Base-by-base conservation (phyloP, 1,140 invertebrate species). In the Diuraphis noxia region DNA sequence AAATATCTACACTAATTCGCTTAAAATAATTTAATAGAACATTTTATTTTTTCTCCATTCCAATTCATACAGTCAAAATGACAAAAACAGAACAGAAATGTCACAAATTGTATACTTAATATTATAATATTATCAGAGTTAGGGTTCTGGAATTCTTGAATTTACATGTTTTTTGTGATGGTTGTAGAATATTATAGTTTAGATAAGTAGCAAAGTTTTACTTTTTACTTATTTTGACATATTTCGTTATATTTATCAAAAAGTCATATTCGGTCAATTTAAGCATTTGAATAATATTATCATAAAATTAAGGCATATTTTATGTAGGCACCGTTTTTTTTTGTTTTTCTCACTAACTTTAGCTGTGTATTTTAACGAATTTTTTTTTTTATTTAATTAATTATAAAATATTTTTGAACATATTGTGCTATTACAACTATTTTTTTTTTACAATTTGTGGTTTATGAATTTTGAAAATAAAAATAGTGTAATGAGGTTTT, bases 1-100 rank as follows among this genome's bases (percentile, higher is more conserved):
- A n/a, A 0, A n/a, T 17, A n/a, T n/a, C n/a, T n/a, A 1, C 30
- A 17, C 0, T n/a, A n/a, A n/a, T 5, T 63, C n/a, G 13, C 4
- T n/a, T 63, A 13, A n/a, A 63, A 63, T 52, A 52, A 63, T 13
- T 5, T 63, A 17, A 63, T 17, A 17, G 30, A 63, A n/a, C 30
- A n/a, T 63, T 63, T 63, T 6, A 63, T 63, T n/a, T 63, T 63
- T 63, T 5, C 0, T 13, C 4, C 3, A 63, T 63, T 63, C 2
- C 13, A n/a, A n/a, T 13, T 63, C 0, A 4, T 63, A 63, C 3
- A 4, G 10, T n/a, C 30, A 4, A 63, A 63, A 63, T 3, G 5
- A 63, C 2, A 30, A n/a, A 63, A n/a, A 63, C 30, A 63, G 3
- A n/a, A 4, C 4, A 10, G 4, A 63, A 63, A n/a, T 17, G n/a